Evolutionary conservation across 1,140 invertebrate species (phyloP).

Genomic region (Eurosta solidaginis): DNA sequence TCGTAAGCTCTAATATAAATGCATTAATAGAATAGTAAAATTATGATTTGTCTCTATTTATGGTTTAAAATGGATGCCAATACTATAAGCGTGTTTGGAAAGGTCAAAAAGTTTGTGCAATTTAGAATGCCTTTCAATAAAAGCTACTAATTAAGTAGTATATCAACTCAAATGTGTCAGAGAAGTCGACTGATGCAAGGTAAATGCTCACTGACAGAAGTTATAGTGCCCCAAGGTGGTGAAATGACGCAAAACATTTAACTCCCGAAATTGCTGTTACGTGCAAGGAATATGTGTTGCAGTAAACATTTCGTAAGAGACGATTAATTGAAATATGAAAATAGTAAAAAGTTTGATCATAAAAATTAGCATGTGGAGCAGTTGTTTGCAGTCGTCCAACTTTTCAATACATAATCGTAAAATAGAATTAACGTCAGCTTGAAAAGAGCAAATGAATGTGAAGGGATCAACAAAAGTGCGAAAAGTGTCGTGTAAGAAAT

Average conservation of each 20-base stretch:
- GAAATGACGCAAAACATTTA: conserved; percentile 8
- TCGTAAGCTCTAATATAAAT: too few species aligned
- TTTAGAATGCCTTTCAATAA: too few species aligned
- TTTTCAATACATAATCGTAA: conserved; percentile 10
- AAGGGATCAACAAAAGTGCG: not conserved
- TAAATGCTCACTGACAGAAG: conserved; percentile 2
- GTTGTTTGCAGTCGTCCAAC: not conserved
- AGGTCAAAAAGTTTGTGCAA: too few species aligned
- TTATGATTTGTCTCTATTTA: too few species aligned
- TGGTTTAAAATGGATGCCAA: too few species aligned
- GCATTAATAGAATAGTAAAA: too few species aligned
- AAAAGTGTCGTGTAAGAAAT: too few species aligned
- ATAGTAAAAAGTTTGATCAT: not conserved
- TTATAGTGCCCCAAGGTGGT: not conserved
- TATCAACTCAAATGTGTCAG: too few species aligned
- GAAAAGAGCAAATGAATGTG: not conserved
- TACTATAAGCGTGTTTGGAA: too few species aligned
- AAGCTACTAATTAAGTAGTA: not conserved
- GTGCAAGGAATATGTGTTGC: not conserved
- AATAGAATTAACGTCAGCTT: not conserved
- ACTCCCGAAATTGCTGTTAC: not conserved
- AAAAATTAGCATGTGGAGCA: not conserved
- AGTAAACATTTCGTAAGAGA: not conserved
- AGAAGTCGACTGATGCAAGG: too few species aligned
- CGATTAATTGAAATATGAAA: conserved; percentile 9